These are phyloP conservation scores for Ptychochromis oligacanthus DNA, from an alignment of 2,113 vertebrate species.

Conservation along the genomic window DNA sequence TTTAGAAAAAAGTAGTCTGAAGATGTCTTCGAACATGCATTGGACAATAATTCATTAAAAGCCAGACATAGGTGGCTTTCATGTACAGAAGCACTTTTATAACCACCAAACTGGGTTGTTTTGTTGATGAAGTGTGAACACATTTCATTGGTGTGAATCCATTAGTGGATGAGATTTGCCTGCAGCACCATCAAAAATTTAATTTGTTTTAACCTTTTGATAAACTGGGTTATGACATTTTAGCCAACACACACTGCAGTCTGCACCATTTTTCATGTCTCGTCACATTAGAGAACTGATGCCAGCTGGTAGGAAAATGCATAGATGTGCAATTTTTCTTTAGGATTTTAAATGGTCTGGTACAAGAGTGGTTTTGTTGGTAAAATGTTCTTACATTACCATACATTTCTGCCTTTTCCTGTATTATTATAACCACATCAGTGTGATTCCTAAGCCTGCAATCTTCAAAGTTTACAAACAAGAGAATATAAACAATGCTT, in stretches of 20 bases:
- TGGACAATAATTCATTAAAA: neutral
- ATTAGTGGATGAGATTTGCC: slow-evolving; percentile 21
- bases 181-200: slow-evolving; percentile 33
- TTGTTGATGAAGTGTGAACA: neutral
- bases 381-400: neutral
- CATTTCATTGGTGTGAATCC: slow-evolving; percentile 3
- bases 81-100: neutral
- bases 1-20: neutral
- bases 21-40: neutral
- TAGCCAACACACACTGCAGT: neutral
- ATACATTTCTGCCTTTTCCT: slow-evolving; percentile 24
- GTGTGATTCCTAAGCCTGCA: slow-evolving; percentile 21
- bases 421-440: slow-evolving; percentile 39
- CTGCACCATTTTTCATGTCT: slow-evolving; percentile 11
- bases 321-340: neutral
- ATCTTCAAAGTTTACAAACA: slow-evolving; percentile 60
- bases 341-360: neutral
- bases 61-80: slow-evolving; percentile 9
- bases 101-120: neutral
- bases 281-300: neutral
- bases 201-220: slow-evolving; percentile 27
- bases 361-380: neutral
- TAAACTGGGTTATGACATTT: slow-evolving; percentile 23
- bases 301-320: neutral
- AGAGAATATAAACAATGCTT: slow-evolving; percentile 59